Evolutionary conservation across 2,888 invertebrate genomes (phyloP).

Genomic region (Mesopsocus fuscifrons): DNA sequence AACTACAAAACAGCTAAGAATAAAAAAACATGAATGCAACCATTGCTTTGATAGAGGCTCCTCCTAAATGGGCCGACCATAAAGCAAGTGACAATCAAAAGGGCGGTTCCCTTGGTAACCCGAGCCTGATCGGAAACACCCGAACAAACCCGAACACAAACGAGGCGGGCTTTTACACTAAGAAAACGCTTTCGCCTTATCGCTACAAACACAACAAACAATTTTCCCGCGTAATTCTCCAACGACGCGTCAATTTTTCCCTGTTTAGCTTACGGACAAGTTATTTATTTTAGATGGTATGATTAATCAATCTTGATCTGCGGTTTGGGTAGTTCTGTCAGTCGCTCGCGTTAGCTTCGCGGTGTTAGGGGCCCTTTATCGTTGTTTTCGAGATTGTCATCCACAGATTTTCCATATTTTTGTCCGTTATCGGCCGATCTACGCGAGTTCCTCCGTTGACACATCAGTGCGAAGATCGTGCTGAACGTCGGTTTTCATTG

Average conservation of each 20-base stretch:
- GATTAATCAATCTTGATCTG: neutral
- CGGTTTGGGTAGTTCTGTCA: neutral
- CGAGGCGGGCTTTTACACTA: neutral
- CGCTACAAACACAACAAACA: neutral
- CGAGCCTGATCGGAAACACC: neutral
- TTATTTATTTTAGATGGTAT: too few species aligned
- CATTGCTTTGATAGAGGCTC: slow-evolving; percentile 7
- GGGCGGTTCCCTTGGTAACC: slow-evolving; percentile 9
- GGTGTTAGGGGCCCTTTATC: too few species aligned
- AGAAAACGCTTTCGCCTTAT: neutral
- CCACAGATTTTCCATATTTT: too few species aligned
- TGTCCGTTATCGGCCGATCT: too few species aligned
- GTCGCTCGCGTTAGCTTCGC: neutral
- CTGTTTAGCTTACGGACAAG: neutral
- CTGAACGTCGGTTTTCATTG: too few species aligned
- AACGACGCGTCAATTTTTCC: too few species aligned
- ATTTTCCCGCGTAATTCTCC: neutral
- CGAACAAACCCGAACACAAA: slow-evolving; percentile 1
- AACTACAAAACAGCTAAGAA: too few species aligned
- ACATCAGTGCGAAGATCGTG: too few species aligned
- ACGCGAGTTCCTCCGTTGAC: too few species aligned
- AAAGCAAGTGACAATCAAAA: slow-evolving; percentile 9
- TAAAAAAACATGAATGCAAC: slow-evolving; percentile 4
- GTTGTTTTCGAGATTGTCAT: too few species aligned
- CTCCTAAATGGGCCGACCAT: slow-evolving; percentile 8